Base-by-base conservation (phyloP, 2,797 vertebrate genomes). In the Neostethus bicornis region DNA sequence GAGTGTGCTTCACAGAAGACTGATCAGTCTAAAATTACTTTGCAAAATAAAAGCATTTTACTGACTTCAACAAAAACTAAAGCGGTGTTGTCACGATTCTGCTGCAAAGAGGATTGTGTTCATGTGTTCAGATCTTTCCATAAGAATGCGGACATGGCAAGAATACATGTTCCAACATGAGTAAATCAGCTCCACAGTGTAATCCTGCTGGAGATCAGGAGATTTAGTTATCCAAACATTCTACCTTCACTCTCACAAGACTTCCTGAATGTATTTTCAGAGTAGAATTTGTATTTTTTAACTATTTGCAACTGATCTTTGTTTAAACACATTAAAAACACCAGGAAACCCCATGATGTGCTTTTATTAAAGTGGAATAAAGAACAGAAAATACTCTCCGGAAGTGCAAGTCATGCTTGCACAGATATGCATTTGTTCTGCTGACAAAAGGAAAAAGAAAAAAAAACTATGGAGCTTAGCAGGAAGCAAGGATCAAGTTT, bases 341-440 rank as follows among this genome's bases (percentile, higher is more conserved):
- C n/a, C n/a, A n/a, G n/a, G n/a, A n/a, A n/a, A n/a, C n/a, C n/a
- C n/a, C n/a, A n/a, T n/a, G n/a, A n/a, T n/a, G n/a, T n/a, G n/a
- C n/a, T n/a, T n/a, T n/a, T n/a, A n/a, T n/a, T n/a, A n/a, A 8
- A 16, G 4, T 8, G 7, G 16, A 11, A 20, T 16, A 39, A 29
- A 26, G 29, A 29, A 28, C 5, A 29, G 9, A 16, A 13, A 14
- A 5, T 10, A 26, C 10, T 35, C 13, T 4, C 54, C 35, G 55
- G 55, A 58, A 49, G 35, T 48, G 20, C 12, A 16, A 20, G 19
- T 38, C n/a, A 37, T 19, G 23, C n/a, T 19, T 38, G 32, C 34
- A 19, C 10, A 9, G 10, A 24, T 3, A 28, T 21, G 13, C 34
- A 2, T 45, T 21, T 34, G 16, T 41, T 28, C n/a, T n/a, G n/a